Conservation (phyloP, 1,140 invertebrate genomes). For the Gerris buenoi region DNA sequence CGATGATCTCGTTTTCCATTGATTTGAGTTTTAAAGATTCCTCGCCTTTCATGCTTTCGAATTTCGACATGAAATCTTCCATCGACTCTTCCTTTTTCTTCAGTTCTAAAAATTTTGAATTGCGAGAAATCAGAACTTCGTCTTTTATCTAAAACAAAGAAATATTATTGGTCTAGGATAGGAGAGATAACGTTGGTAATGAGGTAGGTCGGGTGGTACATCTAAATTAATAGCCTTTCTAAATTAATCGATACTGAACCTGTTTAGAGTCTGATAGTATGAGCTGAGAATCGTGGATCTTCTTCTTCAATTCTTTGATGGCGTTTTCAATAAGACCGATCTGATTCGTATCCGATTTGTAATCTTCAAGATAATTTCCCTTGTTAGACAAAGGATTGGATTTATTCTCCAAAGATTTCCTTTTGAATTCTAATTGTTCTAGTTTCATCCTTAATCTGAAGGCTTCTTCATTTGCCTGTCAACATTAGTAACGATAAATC, state of each 20-base stretch:
- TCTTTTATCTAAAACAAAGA: constrained; percentile 1
- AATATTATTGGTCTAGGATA: not conserved
- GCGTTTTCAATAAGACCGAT: not conserved
- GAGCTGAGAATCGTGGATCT: not conserved
- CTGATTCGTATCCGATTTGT: not conserved
- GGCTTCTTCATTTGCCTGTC: not conserved
- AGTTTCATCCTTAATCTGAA: not conserved
- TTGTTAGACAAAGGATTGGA: not conserved
- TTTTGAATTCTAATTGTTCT: not conserved
- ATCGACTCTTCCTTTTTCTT: not conserved
- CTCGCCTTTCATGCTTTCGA: not conserved
- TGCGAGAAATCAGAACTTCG: not conserved
- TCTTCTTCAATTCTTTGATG: not conserved
- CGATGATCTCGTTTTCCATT: not conserved
- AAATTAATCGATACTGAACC: not conserved
- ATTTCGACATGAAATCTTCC: constrained; percentile 1
- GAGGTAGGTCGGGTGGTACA: too few species aligned
- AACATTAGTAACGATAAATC: not conserved
- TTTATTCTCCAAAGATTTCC: not conserved
- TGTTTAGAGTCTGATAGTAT: not conserved
- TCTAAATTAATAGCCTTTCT: too few species aligned
- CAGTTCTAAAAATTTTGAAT: not conserved
- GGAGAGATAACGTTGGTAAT: too few species aligned
- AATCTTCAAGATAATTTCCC: not conserved
- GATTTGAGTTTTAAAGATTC: not conserved